A percentile compares a stretch with the other conserved stretches of the same genome.
Conservation (phyloP, 2,797 vertebrate genomes). For the Molossus alvarezi region DNA sequence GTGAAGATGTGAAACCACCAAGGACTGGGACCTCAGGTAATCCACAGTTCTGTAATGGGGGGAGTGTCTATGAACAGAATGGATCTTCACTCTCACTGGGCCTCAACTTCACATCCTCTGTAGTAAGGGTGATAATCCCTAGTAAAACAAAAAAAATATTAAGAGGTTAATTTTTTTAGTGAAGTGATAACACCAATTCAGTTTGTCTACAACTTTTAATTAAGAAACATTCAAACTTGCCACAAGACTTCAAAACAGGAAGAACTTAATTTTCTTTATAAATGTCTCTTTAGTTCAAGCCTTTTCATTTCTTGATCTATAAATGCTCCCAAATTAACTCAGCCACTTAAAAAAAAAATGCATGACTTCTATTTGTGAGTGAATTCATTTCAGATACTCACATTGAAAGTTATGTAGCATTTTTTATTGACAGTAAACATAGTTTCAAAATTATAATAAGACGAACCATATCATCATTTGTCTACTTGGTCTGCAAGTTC, state of each 20-base stretch:
- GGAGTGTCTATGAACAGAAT: constrained; percentile 50
- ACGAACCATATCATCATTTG: constrained; percentile 76
- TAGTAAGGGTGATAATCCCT: constrained; percentile 81
- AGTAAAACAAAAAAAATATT: constrained; percentile 80
- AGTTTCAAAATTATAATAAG: constrained; percentile 74
- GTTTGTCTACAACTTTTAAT: background rate
- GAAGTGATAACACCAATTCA: background rate
- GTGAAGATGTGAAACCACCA: background rate
- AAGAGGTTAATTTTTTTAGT: constrained; percentile 41
- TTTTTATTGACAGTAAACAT: constrained; percentile 72
- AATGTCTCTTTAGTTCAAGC: background rate
- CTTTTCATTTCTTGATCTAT: constrained; percentile 76
- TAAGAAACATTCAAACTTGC: background rate
- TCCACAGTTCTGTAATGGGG: constrained; percentile 71
- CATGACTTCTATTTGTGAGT: constrained; percentile 69
- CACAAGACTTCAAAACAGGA: constrained; percentile 10
- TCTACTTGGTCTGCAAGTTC: constrained; percentile 67
- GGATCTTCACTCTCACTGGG: constrained; percentile 56
- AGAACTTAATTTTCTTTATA: background rate
- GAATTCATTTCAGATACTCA: constrained; percentile 80
- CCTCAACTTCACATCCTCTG: constrained; percentile 60
- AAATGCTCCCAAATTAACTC: constrained; percentile 83
- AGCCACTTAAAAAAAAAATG: background rate
- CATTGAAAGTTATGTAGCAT: constrained; percentile 80
- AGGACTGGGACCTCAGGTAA: background rate